Evolutionary conservation across 2,113 vertebrate species (phyloP).

Genomic region (Oncorhynchus kisutch): DNA sequence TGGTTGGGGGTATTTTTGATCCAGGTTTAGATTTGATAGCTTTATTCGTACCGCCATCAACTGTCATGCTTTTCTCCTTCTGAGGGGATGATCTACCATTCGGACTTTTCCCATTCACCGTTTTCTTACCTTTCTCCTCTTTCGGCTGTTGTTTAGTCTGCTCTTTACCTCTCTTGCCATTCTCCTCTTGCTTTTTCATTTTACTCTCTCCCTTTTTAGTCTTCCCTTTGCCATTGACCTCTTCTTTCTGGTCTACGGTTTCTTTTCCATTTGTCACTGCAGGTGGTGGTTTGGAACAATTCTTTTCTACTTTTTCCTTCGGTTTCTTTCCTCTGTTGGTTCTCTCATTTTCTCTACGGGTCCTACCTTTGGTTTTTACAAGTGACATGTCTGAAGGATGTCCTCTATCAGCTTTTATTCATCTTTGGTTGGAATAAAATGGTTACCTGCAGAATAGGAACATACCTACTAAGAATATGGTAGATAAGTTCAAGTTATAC

Average conservation of each 20-base stretch:
- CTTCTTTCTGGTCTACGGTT: constrained; percentile 25
- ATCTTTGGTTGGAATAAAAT: no score
- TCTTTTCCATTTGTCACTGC: constrained; percentile 24
- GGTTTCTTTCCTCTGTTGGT: constrained; percentile 33
- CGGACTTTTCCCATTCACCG: neutral
- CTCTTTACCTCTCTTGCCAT: constrained; percentile 3
- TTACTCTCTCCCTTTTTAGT: constrained; percentile 15
- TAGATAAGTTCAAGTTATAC: neutral
- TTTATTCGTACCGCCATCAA: constrained; percentile 23
- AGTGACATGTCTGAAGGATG: constrained; percentile 50
- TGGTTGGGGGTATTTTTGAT: constrained; percentile 13
- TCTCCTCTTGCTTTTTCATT: constrained; percentile 14
- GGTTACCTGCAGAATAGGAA: no score
- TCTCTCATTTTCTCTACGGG: constrained; percentile 20
- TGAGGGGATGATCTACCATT: constrained; percentile 11
- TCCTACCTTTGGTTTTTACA: constrained; percentile 44
- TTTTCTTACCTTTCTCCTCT: constrained; percentile 5
- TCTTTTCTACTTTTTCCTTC: constrained; percentile 29
- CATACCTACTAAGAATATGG: no score
- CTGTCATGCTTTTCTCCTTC: constrained; percentile 10
- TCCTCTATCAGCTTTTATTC: no score
- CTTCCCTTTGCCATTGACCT: constrained; percentile 18
- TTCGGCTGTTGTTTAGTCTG: neutral
- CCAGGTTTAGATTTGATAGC: constrained; percentile 33
- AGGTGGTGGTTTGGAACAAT: constrained; percentile 22